Evolutionary conservation across 2,888 invertebrate species (phyloP).

Genomic region (Allolobophora icterica): DNA sequence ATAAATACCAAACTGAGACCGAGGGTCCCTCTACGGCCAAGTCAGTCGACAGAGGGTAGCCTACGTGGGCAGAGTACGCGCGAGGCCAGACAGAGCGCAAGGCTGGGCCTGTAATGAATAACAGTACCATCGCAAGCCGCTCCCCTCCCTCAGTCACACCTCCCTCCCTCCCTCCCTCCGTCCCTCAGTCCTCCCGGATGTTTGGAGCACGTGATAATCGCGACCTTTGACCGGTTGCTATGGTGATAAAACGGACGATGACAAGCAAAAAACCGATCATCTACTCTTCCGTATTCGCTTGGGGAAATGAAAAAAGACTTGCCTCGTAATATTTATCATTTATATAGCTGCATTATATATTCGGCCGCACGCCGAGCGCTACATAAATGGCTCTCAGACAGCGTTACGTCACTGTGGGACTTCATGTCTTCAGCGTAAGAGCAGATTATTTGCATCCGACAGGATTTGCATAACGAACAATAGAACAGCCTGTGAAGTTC

Average conservation of each 20-base stretch:
- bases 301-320: not conserved
- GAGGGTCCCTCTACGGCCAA: not conserved
- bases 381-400: not conserved
- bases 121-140: not conserved
- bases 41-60: not conserved
- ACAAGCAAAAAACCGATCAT: not conserved
- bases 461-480: slow-evolving; percentile 2
- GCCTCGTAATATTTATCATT: not conserved
- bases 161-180: not conserved
- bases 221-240: slow-evolving; percentile 1
- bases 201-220: not conserved
- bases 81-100: not conserved
- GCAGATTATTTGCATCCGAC: not conserved
- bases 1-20: not conserved
- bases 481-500: not conserved
- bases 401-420: not conserved
- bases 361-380: not conserved
- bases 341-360: not conserved
- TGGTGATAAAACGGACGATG: slow-evolving; percentile 3
- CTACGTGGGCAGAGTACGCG: not conserved
- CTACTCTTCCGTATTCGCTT: not conserved
- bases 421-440: not conserved
- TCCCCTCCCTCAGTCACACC: not conserved
- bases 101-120: not conserved
- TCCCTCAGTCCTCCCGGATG: not conserved